A percentile compares a stretch with the other conserved stretches of the same genome.
These are phyloP conservation scores for Ageneiosus marmoratus DNA, from an alignment of 2,113 vertebrate species.

Conservation along the genomic window DNA sequence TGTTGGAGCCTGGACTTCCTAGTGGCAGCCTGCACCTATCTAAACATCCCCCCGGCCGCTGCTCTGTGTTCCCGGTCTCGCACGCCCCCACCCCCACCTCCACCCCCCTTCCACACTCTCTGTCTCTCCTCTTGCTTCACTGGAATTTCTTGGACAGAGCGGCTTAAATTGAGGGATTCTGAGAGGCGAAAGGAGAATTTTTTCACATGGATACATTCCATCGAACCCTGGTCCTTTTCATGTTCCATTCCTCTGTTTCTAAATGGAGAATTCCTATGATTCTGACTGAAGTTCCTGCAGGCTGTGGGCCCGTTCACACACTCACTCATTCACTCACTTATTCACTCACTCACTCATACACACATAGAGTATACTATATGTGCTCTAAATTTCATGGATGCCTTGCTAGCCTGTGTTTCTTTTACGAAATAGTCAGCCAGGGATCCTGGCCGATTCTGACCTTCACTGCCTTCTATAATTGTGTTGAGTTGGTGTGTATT, in stretches of 20 bases:
- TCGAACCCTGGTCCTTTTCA: slow-evolving; percentile 42
- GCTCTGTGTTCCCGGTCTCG: slow-evolving; percentile 74
- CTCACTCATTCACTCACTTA: neutral
- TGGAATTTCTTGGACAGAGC: slow-evolving; percentile 51
- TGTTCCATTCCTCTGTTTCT: slow-evolving; percentile 46
- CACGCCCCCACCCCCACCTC: slow-evolving; percentile 46
- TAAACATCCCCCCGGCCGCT: slow-evolving; percentile 81
- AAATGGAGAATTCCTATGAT: slow-evolving; percentile 46
- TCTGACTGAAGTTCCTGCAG: slow-evolving; percentile 10
- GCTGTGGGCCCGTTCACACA: slow-evolving; percentile 2
- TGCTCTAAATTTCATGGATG: neutral
- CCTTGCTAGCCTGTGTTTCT: neutral
- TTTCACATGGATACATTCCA: slow-evolving; percentile 52
- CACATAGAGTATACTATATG: neutral
- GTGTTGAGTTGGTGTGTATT: neutral
- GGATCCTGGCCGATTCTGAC: neutral
- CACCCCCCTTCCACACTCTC: slow-evolving; percentile 28
- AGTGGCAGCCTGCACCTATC: slow-evolving; percentile 84
- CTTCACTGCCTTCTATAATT: neutral
- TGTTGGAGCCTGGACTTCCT: slow-evolving; percentile 82
- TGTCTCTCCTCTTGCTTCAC: slow-evolving; percentile 17
- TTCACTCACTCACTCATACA: neutral
- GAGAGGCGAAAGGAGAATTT: slow-evolving; percentile 43
- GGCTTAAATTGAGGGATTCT: neutral
- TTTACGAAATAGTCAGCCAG: neutral